Conservation (phyloP, 2,113 vertebrate genomes). For the Amphiprion ocellaris region DNA sequence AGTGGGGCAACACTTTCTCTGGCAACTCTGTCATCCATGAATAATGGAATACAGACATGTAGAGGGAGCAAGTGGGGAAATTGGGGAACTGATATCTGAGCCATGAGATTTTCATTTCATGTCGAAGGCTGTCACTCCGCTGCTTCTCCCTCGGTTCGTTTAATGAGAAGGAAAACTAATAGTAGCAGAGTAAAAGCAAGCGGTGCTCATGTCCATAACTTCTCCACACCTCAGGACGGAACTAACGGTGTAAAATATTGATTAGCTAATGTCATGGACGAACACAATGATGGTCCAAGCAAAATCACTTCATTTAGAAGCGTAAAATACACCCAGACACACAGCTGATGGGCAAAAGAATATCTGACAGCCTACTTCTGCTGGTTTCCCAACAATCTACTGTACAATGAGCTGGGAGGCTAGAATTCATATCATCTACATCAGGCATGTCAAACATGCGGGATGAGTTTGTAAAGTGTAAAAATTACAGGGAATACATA, state of each 20-base stretch:
- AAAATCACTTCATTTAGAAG: neutral
- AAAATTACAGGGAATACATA: too few species aligned
- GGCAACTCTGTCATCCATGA: slow-evolving; percentile 52
- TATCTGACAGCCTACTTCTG: too few species aligned
- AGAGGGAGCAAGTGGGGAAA: slow-evolving; percentile 25
- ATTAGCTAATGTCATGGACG: neutral
- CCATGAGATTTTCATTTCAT: slow-evolving; percentile 24
- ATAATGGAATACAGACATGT: slow-evolving; percentile 60
- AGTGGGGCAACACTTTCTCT: slow-evolving; percentile 54
- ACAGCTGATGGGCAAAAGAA: too few species aligned
- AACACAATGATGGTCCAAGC: neutral
- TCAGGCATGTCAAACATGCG: too few species aligned
- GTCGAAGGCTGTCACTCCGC: slow-evolving; percentile 19
- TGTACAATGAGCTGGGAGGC: too few species aligned
- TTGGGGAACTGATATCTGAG: slow-evolving; percentile 34
- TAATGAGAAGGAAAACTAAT: neutral
- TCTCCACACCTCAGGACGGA: neutral
- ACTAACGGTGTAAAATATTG: neutral
- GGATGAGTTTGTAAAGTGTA: too few species aligned
- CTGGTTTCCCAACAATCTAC: too few species aligned
- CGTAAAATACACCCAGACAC: neutral
- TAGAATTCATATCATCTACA: too few species aligned
- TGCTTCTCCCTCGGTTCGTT: slow-evolving; percentile 1
- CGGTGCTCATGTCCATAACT: neutral
- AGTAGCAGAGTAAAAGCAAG: neutral